Conservation (phyloP, 2,888 invertebrate genomes). For the Yponomeuta malinellus region DNA sequence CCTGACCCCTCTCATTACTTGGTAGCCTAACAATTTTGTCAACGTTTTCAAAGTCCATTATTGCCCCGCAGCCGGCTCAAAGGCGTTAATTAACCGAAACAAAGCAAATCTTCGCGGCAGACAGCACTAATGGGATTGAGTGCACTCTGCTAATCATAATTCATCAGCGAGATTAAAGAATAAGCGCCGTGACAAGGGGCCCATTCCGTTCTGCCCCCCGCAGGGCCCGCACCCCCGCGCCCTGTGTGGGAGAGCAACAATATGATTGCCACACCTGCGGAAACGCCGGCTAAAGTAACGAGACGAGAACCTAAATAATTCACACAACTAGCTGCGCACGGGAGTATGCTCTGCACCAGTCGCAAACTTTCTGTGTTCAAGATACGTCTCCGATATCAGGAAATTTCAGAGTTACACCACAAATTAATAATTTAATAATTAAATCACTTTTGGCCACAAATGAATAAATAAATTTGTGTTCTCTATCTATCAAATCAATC, state of each 20-base stretch:
- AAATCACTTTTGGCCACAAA: too few relatives aligned
- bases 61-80: background rate
- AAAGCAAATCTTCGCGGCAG: slow-evolving; percentile 52
- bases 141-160: slow-evolving; percentile 75
- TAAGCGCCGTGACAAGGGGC: slow-evolving; percentile 54
- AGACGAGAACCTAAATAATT: slow-evolving; percentile 71
- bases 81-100: slow-evolving; percentile 21
- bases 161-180: slow-evolving; percentile 75
- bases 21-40: slow-evolving; percentile 5
- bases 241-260: slow-evolving; percentile 57
- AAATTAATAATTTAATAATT: background rate
- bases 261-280: slow-evolving; percentile 75
- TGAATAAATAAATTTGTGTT: too few relatives aligned
- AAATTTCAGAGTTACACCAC: too few relatives aligned
- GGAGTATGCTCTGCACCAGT: slow-evolving; percentile 42
- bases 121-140: slow-evolving; percentile 67
- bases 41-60: slow-evolving; percentile 7
- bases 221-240: slow-evolving; percentile 20
- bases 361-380: background rate
- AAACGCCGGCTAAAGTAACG: slow-evolving; percentile 68
- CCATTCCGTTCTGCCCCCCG: slow-evolving; percentile 23
- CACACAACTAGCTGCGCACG: slow-evolving; percentile 49
- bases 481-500: background rate
- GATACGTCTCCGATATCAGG: too few relatives aligned
- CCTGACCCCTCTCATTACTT: background rate